Evolutionary conservation across 2,888 invertebrate genomes (phyloP), one percentile per base, ranked within the genome.

Genomic region (Rhimphoctona megacephalus): DNA sequence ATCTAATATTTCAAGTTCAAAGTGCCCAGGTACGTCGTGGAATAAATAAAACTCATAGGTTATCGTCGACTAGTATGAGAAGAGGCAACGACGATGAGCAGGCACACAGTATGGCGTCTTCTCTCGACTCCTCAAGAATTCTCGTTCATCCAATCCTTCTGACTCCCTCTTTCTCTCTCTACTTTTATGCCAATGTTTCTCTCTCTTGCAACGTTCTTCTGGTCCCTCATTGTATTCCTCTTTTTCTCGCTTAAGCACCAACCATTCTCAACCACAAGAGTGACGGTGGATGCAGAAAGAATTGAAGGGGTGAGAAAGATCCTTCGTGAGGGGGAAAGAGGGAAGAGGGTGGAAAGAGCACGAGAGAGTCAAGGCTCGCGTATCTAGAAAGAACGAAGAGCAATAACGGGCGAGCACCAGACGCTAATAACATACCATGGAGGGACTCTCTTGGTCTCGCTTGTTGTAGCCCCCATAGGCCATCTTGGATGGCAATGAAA

Each of bases 361-460:
- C 30, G 72, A 86, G 90, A 89, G 90, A 89, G 46, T 81, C 46
- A 76, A 74, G 91, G 90, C 89, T 89, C 91, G 90, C 90, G 92
- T 92, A 93, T 91, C 91, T 85, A 83, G 84, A 87, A 78, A 89
- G 86, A 90, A 87, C 82, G 57, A 69, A 76, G 88, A 90, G 94
- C 93, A 94, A 94, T 94, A 94, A 94, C 94, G 94, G 69, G 89
- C 92, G 92, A 94, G 94, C 93, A 94, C 93, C 94, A 93, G 94
- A 94, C 94, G 94, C 94, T 94, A 94, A 94, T 94, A 94, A 94
- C 94, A 94, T 94, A 94, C 92, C 93, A 90, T 92, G 92, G 93
- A 92, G 92, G 92, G 82, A 77, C 83, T 30, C 61, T 83, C 80
- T 83, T 64, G 77, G 76, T 33, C 79, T 74, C 84, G 73, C 92